Evolutionary conservation across 2,888 invertebrate species (phyloP), one percentile per base, ranked within the genome.

Genomic region (Neocrepidodera transversa): DNA sequence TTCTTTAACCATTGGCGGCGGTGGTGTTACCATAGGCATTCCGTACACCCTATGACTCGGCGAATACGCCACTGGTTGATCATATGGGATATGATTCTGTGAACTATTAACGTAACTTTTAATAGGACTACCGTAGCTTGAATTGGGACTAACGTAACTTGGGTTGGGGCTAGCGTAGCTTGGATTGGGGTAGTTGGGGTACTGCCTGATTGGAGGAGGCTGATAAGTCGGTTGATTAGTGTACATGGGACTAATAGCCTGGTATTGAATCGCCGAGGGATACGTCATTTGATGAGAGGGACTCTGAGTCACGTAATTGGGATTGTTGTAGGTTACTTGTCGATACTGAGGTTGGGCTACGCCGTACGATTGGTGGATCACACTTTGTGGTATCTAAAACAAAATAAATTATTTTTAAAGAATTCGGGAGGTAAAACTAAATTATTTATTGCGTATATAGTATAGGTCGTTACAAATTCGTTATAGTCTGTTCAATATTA

Each of bases 351-450:
- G 65, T 62, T 75, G 75, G 6, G 73, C 68, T 2, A 79, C 74
- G 32, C 78, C 79, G 67, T 79, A 79, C 7, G 77, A 71, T 66
- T 79, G 79, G 68, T 79, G 79, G 49, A 79, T 76, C 28, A 78
- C 69, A 58, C 74, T 76, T 67, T 76, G 78, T 14, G 78, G 71
- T 58, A 78, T 74, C 69, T 76, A 68, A 2, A 67, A 13, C 8
- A 30, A n/a, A n/a, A n/a, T n/a, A n/a, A n/a, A n/a, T n/a, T n/a
- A n/a, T n/a, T n/a, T n/a, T n/a, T n/a, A n/a, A n/a, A n/a, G n/a
- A n/a, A n/a, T n/a, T n/a, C n/a, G n/a, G n/a, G n/a, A n/a, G n/a
- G n/a, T n/a, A n/a, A n/a, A n/a, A n/a, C n/a, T n/a, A n/a, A n/a
- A n/a, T n/a, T n/a, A n/a, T n/a, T n/a, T n/a, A n/a, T n/a, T n/a